Conservation (phyloP, 1,140 invertebrate species). For the Drosophila quadrilineata region DNA sequence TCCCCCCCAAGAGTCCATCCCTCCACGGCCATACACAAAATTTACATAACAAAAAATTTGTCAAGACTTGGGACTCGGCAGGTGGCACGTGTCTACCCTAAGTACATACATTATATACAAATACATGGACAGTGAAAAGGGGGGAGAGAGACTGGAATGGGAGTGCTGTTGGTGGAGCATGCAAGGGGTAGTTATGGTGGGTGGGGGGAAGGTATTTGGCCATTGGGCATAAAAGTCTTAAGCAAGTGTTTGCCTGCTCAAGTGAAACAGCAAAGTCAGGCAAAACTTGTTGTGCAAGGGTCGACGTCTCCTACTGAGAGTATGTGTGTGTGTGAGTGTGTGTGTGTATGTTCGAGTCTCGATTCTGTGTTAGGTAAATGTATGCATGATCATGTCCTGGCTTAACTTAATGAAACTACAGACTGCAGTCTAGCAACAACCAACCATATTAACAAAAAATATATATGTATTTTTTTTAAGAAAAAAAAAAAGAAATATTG, state of each 20-base stretch:
- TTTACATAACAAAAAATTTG: conserved; percentile 75
- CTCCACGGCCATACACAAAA: no score
- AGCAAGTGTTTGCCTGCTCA: conserved; percentile 41
- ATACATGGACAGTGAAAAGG: background rate
- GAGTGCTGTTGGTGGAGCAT: no score
- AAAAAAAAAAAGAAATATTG: no score
- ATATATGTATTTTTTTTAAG: no score
- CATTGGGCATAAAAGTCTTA: conserved; percentile 40
- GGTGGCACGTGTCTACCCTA: conserved; percentile 36
- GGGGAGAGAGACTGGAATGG: no score
- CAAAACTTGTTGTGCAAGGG: conserved; percentile 28
- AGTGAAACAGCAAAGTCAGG: no score
- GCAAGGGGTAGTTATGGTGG: no score
- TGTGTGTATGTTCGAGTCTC: no score
- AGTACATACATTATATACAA: conserved; percentile 14
- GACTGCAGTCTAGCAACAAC: conserved; percentile 26
- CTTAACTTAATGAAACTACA: conserved; percentile 76
- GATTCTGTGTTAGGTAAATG: conserved; percentile 38
- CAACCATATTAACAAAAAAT: conserved; percentile 6
- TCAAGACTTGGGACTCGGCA: conserved; percentile 39
- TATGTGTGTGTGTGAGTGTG: conserved; percentile 10
- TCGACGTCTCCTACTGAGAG: background rate
- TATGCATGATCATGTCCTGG: conserved; percentile 80
- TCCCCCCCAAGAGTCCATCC: no score
- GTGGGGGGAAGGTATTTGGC: background rate